phyloP scores from a whole-genome alignment of 2,888 invertebrate species.

The Amiota mariae region DNA sequence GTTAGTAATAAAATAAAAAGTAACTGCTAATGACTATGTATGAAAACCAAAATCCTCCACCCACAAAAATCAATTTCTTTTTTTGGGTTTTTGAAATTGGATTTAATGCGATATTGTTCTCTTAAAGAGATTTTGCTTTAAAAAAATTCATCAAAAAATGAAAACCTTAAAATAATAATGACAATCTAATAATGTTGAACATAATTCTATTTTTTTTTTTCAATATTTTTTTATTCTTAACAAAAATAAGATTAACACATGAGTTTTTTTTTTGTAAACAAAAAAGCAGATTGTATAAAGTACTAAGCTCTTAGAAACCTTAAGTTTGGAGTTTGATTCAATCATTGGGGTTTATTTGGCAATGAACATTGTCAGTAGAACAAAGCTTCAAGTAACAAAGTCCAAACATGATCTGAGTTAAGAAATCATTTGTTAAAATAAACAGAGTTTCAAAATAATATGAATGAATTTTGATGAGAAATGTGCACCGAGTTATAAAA shows the following conservation, averaged over 20 bases:
- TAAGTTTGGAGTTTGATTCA: too few relatives aligned
- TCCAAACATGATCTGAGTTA: too few relatives aligned
- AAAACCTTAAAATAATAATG: constrained; percentile 13
- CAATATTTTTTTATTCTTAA: background rate
- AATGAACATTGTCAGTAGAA: too few relatives aligned
- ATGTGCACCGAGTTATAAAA: too few relatives aligned
- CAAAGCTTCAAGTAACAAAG: too few relatives aligned
- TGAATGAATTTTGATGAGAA: too few relatives aligned
- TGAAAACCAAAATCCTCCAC: background rate
- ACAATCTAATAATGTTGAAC: constrained; percentile 13
- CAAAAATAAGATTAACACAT: constrained; percentile 26
- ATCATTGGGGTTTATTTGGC: too few relatives aligned
- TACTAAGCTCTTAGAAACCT: too few relatives aligned
- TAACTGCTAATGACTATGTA: constrained; percentile 41
- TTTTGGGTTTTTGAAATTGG: background rate
- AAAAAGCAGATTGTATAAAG: too few relatives aligned
- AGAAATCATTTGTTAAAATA: too few relatives aligned
- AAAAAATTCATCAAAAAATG: background rate
- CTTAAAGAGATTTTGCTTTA: background rate
- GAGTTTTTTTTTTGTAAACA: background rate
- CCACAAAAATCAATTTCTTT: constrained; percentile 39
- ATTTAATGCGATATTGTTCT: background rate
- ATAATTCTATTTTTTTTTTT: background rate
- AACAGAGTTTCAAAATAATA: too few relatives aligned
- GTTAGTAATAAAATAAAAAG: constrained; percentile 26